Base-by-base conservation (phyloP, 2,888 invertebrate genomes). In the Rotaria socialis region DNA sequence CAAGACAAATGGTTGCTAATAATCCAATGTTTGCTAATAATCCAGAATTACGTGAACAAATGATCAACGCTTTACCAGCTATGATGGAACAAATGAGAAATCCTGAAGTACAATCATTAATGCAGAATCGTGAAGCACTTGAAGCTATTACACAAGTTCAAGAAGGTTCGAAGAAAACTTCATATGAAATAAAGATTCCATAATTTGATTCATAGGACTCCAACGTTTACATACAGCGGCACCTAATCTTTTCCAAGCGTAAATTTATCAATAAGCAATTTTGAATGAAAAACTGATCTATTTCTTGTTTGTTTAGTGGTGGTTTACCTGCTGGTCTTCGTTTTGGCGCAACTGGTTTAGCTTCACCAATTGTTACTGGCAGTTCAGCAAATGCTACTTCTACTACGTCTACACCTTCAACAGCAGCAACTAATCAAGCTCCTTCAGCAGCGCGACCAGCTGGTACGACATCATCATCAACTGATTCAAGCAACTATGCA, bases 91-190 rank as follows among this genome's bases (percentile, higher is more conserved):
- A 91, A 90, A 90, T 90, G 87, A 22, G 95, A 91, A 96, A 96
- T 91, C 97, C 97, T 0, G 95, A 96, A 89, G 94, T 96, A 90
- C 90, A 90, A 88, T 94, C 94, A 89, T 93, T 97, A 92, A 93
- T 96, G 91, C 93, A 95, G 85, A 98, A 97, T 92, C 97, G 97
- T 27, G 95, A 96, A 91, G 96, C 97, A 41, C 91, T 97, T 89
- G 94, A 95, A 91, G 97, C 97, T 85, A 93, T 98, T 88, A 94
- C 95, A 92, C 96, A 97, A 92, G 97, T 98, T 89, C 97, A 97
- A 90, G 80, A 80, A 80, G 80, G 80, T 80, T 24, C 24, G 27
- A 47, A 43, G 27, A 47, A 43, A 5, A 43, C 2, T 43, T 43
- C 4, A 14, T n/a, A 47, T 11, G 11, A 74, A 16, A 22, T 47